These are phyloP conservation scores for Thereva nobilitata DNA, from an alignment of 2,888 invertebrate species.

Conservation along the genomic window DNA sequence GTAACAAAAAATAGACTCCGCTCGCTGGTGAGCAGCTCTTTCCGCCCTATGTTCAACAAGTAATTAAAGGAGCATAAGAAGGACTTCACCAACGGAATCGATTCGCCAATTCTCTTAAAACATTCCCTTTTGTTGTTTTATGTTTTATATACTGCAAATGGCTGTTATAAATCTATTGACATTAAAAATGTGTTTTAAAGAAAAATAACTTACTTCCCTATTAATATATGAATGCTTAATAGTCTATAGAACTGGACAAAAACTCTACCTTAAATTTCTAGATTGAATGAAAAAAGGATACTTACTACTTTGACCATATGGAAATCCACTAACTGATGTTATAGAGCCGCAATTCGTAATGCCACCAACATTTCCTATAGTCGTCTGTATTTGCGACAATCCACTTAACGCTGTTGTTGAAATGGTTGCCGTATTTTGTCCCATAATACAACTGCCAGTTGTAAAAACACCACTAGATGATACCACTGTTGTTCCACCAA, in stretches of 20 bases:
- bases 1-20: no score
- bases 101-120: no score
- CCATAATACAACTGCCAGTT: constrained; percentile 24
- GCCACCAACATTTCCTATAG: constrained; percentile 50
- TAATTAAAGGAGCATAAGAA: no score
- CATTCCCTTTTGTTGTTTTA: no score
- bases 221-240: no score
- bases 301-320: constrained; percentile 28
- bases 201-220: no score
- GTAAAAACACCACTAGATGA: constrained; percentile 10
- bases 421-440: constrained; percentile 30
- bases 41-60: no score
- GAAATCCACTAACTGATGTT: constrained; percentile 7
- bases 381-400: constrained; percentile 5
- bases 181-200: no score
- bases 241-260: not conserved
- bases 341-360: constrained; percentile 41
- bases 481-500: constrained; percentile 11
- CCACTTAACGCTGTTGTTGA: constrained; percentile 9
- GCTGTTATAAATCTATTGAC: no score
- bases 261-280: constrained; percentile 5
- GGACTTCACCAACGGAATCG: no score
- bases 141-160: no score
- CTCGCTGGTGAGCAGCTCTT: no score
- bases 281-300: not conserved